Conservation (phyloP, 2,888 invertebrate genomes). For the Stegophylla sp. region DNA sequence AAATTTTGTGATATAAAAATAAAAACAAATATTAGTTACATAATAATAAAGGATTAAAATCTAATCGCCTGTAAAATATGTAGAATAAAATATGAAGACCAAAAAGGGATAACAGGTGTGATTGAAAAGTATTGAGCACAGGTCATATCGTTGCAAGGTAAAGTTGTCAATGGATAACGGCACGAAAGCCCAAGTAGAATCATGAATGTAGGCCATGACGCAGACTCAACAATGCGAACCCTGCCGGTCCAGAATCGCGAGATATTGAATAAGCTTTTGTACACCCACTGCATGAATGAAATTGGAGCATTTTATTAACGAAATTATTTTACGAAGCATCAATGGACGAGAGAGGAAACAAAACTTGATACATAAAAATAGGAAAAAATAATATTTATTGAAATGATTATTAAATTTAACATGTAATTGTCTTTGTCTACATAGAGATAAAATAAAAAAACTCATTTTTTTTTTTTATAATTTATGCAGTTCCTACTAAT, state of each 20-base stretch:
- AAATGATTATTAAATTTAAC: too few relatives aligned
- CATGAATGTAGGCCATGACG: slow-evolving; percentile 56
- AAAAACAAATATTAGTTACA: too few relatives aligned
- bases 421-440: too few relatives aligned
- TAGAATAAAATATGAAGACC: too few relatives aligned
- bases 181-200: slow-evolving; percentile 28
- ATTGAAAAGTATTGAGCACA: slow-evolving; percentile 6
- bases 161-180: slow-evolving; percentile 46
- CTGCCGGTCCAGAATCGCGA: slow-evolving; percentile 32
- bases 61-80: too few relatives aligned
- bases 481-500: too few relatives aligned
- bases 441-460: too few relatives aligned
- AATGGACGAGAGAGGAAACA: slow-evolving; percentile 20
- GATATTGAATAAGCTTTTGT: slow-evolving; percentile 49
- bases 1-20: too few relatives aligned
- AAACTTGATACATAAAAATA: too few relatives aligned
- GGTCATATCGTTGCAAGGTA: slow-evolving; percentile 8
- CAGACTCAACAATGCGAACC: slow-evolving; percentile 50
- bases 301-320: slow-evolving; percentile 43
- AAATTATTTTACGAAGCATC: slow-evolving; percentile 20
- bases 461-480: too few relatives aligned
- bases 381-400: too few relatives aligned
- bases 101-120: slow-evolving; percentile 36
- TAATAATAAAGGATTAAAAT: too few relatives aligned
- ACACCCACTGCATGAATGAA: slow-evolving; percentile 40